Evolutionary conservation across 2,797 vertebrate genomes (phyloP), one percentile per base, ranked within the genome.

Genomic region (Jordanella pulchra): DNA sequence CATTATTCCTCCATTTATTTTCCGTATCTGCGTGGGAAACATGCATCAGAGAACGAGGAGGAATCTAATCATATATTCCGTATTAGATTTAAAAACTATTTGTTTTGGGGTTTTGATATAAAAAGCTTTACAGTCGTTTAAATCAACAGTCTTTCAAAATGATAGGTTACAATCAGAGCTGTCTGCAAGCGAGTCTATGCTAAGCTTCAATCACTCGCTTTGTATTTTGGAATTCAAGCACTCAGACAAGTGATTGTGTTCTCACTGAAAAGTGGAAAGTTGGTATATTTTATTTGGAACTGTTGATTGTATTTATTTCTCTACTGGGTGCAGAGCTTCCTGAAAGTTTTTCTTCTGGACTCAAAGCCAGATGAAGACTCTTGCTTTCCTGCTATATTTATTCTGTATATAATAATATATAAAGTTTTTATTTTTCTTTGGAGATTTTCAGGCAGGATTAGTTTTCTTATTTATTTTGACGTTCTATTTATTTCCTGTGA

Each of bases 201-300:
- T 23, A 23, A 23, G 48, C 50, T 53, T 53, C 10, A 53, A 53
- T 53, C 50, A 53, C 50, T 12, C 1, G 50, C n/a, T 9, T n/a
- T 53, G 50, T 53, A 9, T 53, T 53, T 53, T 53, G 50, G 50
- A 53, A 53, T 53, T 53, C 50, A 53, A n/a, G 50, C 50, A 53
- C 7, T 53, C 23, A 53, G 50, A 53, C 50, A 53, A 53, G 50
- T 53, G 50, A 53, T 53, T 54, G 25, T 25, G 53, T 54, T 54
- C 53, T 17, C 12, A 1, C n/a, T 25, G 4, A 1, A 54, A 54
- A 51, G 23, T 23, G 23, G 50, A 7, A 50, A 23, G 48, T 50
- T 50, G 18, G 48, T 21, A 23, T 21, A 21, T 50, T 50, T 50
- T 6, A 25, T 54, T 27, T 54, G 53, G 25, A 27, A 54, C 7